Percentiles rank a stretch among this genome's conserved stretches.
These are phyloP conservation scores for Anastrepha obliqua DNA, from an alignment of 1,140 invertebrate genomes.

Conservation along the genomic window DNA sequence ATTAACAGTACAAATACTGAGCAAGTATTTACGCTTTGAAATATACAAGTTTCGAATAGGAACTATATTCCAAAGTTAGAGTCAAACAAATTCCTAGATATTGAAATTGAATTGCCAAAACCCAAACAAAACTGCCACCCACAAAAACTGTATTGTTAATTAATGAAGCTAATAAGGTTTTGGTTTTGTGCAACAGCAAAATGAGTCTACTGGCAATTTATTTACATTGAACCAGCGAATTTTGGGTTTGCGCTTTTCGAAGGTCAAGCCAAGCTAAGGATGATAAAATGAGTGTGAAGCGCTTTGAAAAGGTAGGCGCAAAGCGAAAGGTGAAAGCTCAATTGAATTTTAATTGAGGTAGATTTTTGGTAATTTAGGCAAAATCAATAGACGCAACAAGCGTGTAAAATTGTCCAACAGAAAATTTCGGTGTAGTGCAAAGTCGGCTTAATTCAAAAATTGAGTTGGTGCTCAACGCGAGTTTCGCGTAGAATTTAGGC, in stretches of 20 bases:
- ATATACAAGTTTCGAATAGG: too few relatives aligned
- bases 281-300: neutral
- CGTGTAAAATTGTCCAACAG: neutral
- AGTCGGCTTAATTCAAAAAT: neutral
- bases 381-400: neutral
- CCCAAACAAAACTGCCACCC: neutral
- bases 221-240: neutral
- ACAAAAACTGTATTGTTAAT: conserved; percentile 13
- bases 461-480: neutral
- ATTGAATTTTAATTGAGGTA: conserved; percentile 30
- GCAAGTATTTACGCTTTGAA: too few relatives aligned
- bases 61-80: too few relatives aligned
- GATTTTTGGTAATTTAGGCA: conserved; percentile 6
- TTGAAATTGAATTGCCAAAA: neutral
- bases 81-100: too few relatives aligned
- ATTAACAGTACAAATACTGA: too few relatives aligned
- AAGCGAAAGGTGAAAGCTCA: neutral
- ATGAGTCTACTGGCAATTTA: neutral
- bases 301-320: neutral
- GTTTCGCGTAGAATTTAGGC: too few relatives aligned
- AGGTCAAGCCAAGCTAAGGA: neutral
- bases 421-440: neutral
- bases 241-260: neutral
- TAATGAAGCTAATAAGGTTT: neutral
- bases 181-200: neutral